Conservation (phyloP, 2,797 vertebrate species). For the Gobio occitaniae region DNA sequence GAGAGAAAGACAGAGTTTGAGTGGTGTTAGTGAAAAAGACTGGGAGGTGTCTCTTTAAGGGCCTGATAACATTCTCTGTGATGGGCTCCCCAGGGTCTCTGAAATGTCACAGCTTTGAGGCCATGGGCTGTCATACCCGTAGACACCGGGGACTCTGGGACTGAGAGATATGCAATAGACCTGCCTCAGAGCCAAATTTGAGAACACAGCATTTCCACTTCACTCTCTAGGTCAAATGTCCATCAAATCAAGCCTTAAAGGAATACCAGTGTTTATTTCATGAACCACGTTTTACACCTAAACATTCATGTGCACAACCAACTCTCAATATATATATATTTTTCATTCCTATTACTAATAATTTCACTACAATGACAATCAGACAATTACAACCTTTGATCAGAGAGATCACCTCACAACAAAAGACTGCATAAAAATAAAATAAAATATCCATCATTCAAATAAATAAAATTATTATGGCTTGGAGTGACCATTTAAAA, state of each 20-base stretch:
- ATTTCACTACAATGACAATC: neutral
- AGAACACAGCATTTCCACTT: slow-evolving; percentile 49
- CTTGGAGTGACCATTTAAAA: neutral
- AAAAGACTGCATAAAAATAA: neutral
- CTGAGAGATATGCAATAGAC: slow-evolving; percentile 70
- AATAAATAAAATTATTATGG: neutral
- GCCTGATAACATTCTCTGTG: slow-evolving; percentile 84
- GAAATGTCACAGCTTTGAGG: slow-evolving; percentile 84
- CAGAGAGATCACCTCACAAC: neutral
- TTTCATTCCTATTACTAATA: neutral
- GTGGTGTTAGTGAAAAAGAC: slow-evolving; percentile 59
- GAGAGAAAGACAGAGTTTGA: slow-evolving; percentile 49
- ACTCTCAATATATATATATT: neutral
- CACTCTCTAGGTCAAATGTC: slow-evolving; percentile 49
- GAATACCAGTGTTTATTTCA: slow-evolving; percentile 3
- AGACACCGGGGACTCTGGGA: slow-evolving; percentile 67
- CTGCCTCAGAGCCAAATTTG: slow-evolving; percentile 64
- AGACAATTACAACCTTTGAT: neutral
- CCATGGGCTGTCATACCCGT: slow-evolving; percentile 73
- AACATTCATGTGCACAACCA: neutral
- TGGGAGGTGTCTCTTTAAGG: slow-evolving; percentile 75
- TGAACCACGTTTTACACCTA: neutral
- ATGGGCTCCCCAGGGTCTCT: slow-evolving; percentile 77
- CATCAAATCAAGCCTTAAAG: slow-evolving; percentile 46
- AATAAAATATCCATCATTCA: neutral